Evolutionary conservation across 1,140 invertebrate genomes (phyloP), one percentile per base, ranked within the genome.

Genomic region (Drosophila erecta): DNA sequence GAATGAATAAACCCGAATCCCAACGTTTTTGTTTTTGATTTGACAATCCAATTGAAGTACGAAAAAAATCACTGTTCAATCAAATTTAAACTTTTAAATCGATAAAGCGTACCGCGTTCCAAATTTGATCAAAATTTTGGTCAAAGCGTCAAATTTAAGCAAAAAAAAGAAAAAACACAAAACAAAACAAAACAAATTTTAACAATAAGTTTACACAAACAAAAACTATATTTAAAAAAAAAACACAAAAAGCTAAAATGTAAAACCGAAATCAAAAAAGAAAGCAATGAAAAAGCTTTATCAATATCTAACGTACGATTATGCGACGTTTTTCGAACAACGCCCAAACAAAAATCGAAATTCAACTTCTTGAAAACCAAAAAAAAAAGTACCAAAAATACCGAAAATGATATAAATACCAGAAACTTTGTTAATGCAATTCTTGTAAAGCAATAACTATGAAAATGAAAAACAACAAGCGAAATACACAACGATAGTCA

Each of bases 331-430:
- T 91, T 91, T 92, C 86, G 87, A 91, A 91, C 91, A 76, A 91
- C 91, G 91, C 92, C 92, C 96, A 96, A 96, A 96, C 96, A 96
- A 96, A 96, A 96, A 96, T 97, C 92, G 96, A 97, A 95, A 96
- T 96, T 97, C 96, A 97, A 97, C 96, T 97, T 97, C 96, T 97
- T 96, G 96, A 90, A 92, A 92, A 80, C 78, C 58, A 71, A 65
- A 78, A 66, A 58, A 38, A 64, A 64, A 67, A 79, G 70, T 51
- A 61, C 41, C 4, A 61, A 81, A 72, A 92, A 92, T 92, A 92
- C 92, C 93, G 92, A 92, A 91, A 57, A 38, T 17, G 44, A 70
- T 57, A 67, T 62, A 84, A 77, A 79, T 58, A 61, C 57, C 73
- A 57, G 41, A 79, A 55, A 62, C 53, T 44, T 81, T 62, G 74